Conservation (phyloP, 1,140 invertebrate genomes). For the Sarcophaga bullata region DNA sequence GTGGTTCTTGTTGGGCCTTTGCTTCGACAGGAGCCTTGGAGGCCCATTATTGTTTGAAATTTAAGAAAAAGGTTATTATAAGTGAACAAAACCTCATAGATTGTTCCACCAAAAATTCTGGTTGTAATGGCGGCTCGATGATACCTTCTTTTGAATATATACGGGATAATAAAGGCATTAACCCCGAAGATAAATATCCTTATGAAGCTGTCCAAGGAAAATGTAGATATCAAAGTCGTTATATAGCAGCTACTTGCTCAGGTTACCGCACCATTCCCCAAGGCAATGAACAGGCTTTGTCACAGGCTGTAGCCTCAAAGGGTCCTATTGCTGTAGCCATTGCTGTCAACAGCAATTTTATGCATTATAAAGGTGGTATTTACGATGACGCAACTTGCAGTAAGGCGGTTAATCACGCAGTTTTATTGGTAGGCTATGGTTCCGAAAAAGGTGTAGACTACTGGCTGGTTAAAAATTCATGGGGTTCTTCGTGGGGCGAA, state of each 20-base stretch:
- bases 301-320: constrained; percentile 84
- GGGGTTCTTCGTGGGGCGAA: constrained; percentile 85
- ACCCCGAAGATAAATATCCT: constrained; percentile 90
- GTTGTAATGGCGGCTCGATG: constrained; percentile 96
- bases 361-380: constrained; percentile 75
- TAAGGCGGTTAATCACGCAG: constrained; percentile 85
- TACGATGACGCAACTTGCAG: constrained; percentile 76
- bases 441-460: constrained; percentile 72
- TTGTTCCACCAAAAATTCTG: constrained; percentile 90
- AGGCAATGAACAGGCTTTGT: constrained; percentile 78
- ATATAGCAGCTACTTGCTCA: constrained; percentile 77
- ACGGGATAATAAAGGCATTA: constrained; percentile 86
- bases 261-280: constrained; percentile 72
- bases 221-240: constrained; percentile 78
- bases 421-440: constrained; percentile 74
- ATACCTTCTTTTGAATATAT: constrained; percentile 93
- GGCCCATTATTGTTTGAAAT: constrained; percentile 93
- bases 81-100: constrained; percentile 98
- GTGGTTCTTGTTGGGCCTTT: constrained; percentile 96
- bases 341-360: constrained; percentile 84
- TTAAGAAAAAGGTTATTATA: constrained; percentile 84
- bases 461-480: constrained; percentile 78
- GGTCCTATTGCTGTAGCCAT: constrained; percentile 92
- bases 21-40: constrained; percentile 92
- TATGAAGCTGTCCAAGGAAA: constrained; percentile 83